Evolutionary conservation across 2,797 vertebrate species (phyloP), one percentile per base, ranked within the genome.

Genomic region (Poeciliopsis presidionis): DNA sequence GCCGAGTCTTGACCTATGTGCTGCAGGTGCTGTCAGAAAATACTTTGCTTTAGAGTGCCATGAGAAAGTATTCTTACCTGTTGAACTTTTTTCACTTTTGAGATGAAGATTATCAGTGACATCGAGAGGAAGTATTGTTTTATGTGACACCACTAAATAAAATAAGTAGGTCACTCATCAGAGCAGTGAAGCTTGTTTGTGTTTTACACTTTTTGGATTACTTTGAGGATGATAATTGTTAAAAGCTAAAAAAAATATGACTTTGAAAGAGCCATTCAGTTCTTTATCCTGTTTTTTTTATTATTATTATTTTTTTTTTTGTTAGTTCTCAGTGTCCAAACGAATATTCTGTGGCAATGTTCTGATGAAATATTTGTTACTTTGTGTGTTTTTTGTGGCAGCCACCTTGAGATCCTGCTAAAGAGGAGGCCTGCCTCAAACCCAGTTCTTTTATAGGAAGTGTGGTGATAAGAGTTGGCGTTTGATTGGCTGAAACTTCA

Each of bases 1-100:
- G 76, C 73, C 72, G n/a, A 14, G 36, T 30, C 36, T 18, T 73
- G 75, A 79, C 46, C 8, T 0, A 2, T 33, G 20, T 18, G 76
- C 82, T 74, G n/a, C 41, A 85, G 80, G 87, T 71, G 47, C 82
- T 85, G 85, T 87, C 84, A 80, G 16, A 81, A 80, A 74, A 77
- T 14, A 46, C 87, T 84, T 84, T 46, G 25, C 55, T 59, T 30
- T 30, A 16, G 5, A 14, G 28, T 59, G 13, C 57, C n/a, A 30
- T 30, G n/a, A 30, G n/a, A 59, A 59, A 25, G 57, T 30, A 16
- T 59, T 59, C 2, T 30, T 30, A 59, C 4, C 28, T 12, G 28
- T 14, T 59, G 28, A 59, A 16, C 57, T 30, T 59, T 4, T 4
- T 30, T 59, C 28, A 59, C n/a, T 59, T 30, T 59, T 59, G 12